Percentiles rank a stretch among this genome's conserved stretches.
These are phyloP conservation scores for Halcyon badia DNA, from an alignment of 2,797 vertebrate species.

Conservation along the genomic window DNA sequence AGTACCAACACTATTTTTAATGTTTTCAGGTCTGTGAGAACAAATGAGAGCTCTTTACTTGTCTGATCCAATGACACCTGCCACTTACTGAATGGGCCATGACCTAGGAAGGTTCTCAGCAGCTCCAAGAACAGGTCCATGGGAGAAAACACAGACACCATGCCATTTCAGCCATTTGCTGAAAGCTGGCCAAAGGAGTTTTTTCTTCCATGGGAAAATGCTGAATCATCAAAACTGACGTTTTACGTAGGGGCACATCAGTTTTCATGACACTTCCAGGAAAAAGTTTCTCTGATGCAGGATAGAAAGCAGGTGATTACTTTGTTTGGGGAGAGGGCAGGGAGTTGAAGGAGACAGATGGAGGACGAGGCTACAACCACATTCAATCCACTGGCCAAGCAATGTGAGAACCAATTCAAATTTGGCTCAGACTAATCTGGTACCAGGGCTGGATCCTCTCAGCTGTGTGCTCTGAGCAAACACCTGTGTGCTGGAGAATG, in stretches of 20 bases:
- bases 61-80: neutral
- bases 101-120: constrained; percentile 1
- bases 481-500: neutral
- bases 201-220: constrained; percentile 26
- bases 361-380: neutral
- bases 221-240: constrained; percentile 17
- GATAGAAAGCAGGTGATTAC: neutral
- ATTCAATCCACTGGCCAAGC: neutral
- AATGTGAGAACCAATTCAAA: neutral
- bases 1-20: neutral
- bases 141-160: neutral
- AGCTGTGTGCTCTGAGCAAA: neutral
- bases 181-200: neutral
- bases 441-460: neutral
- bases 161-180: neutral
- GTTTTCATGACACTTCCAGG: neutral
- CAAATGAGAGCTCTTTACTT: neutral
- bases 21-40: neutral
- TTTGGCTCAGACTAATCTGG: neutral
- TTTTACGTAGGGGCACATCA: neutral
- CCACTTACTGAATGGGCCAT: neutral
- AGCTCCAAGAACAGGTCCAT: neutral
- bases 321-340: neutral
- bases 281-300: neutral
- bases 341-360: neutral